Evolutionary conservation across 2,797 vertebrate genomes (phyloP), one percentile per base, ranked within the genome.

Genomic region (Hydrolagus colliei): DNA sequence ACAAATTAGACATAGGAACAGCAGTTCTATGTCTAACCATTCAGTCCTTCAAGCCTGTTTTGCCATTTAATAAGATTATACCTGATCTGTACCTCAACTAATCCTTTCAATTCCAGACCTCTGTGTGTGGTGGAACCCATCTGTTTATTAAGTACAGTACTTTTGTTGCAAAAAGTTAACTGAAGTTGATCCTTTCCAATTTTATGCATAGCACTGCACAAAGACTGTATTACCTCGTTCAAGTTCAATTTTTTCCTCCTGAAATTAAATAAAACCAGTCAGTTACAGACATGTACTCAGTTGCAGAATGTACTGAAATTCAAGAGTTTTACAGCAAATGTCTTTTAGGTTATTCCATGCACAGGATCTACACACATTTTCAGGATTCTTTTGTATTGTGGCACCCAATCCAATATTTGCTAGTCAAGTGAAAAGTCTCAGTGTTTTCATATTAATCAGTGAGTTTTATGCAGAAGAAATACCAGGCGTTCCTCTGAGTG

Each of bases 341-440:
- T 20, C n/a, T 27, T 6, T 79, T 82, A 4, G 35, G 3, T 82
- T 13, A 61, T 77, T 61, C 41, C 0, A 4, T 59, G 18, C 9
- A n/a, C 75, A 77, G 4, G 61, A 77, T 76, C 35, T 18, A 22
- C 32, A 18, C 16, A 18, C 78, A 2, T 67, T 14, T 52, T 0
- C 35, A 27, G 8, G 2, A 18, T 20, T 32, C 62, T 68, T 67
- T 65, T 68, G 35, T 22, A 18, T 82, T 82, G 22, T 3, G 27
- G 62, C 9, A 65, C 22, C 63, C 35, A 82, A 67, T 82, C n/a
- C 67, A 67, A 82, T 82, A 82, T 67, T 67, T 18, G 63, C 14
- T 9, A 35, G 8, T 9, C 12, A 82, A 41, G 20, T 82, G 13
- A 35, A 82, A 35, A 63, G 65, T 18, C 65, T 18, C 63, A 41